phyloP scores from a whole-genome alignment of 1,140 invertebrate species.

The Tetramorium simillimum region DNA sequence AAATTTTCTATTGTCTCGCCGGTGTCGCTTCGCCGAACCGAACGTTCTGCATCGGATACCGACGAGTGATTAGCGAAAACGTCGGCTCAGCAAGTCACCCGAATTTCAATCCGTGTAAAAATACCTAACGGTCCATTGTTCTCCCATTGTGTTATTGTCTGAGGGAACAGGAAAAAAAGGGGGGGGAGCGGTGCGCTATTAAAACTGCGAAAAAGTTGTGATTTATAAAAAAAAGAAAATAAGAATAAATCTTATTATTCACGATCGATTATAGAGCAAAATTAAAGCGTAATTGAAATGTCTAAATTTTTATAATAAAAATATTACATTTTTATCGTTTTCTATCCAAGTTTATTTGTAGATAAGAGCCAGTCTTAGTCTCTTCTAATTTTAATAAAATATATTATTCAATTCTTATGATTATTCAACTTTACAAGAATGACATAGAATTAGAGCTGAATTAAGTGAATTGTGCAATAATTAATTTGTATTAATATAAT shows the following conservation, averaged over 20 bases:
- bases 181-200: not conserved
- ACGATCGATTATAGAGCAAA: not conserved
- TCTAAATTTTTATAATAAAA: not conserved
- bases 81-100: slow-evolving; percentile 56
- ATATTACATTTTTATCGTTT: not conserved
- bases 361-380: not conserved
- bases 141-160: slow-evolving; percentile 11
- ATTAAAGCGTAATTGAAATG: not conserved
- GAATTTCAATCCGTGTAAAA: slow-evolving; percentile 58
- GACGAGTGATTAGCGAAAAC: slow-evolving; percentile 66
- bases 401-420: not conserved
- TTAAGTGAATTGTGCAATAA: not conserved
- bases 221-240: not conserved
- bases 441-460: not conserved
- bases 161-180: not conserved
- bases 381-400: not conserved
- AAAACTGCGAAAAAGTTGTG: not conserved
- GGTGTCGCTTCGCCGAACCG: slow-evolving; percentile 39
- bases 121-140: slow-evolving; percentile 54
- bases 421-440: not conserved
- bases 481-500: slow-evolving; percentile 6
- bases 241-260: not conserved
- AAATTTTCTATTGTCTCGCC: slow-evolving; percentile 56
- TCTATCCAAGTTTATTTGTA: not conserved
- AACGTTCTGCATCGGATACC: slow-evolving; percentile 48